phyloP scores from a whole-genome alignment of 2,797 vertebrate species.

The Psittacula echo region DNA sequence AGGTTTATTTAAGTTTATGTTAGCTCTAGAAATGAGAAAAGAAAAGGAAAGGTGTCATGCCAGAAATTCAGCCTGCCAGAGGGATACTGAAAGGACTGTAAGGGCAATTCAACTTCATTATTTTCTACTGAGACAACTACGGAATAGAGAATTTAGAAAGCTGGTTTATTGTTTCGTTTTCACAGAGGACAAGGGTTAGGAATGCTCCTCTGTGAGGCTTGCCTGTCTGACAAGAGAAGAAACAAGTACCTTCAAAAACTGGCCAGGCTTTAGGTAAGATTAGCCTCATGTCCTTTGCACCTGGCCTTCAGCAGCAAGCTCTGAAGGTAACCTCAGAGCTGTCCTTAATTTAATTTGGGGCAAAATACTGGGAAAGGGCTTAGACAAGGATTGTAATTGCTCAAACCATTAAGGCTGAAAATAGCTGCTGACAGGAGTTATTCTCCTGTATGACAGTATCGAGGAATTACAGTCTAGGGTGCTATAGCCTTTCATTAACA shows the following conservation, averaged over 20 bases:
- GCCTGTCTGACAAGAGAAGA: background rate
- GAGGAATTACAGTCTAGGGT: slow-evolving; percentile 59
- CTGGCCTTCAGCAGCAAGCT: background rate
- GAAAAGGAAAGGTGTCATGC: background rate
- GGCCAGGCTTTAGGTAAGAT: fast-evolving
- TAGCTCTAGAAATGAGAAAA: background rate
- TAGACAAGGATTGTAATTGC: slow-evolving; percentile 11
- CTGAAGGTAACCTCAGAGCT: background rate
- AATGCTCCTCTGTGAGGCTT: background rate
- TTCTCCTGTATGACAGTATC: slow-evolving; percentile 37
- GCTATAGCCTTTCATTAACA: slow-evolving; percentile 69
- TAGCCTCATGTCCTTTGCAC: background rate
- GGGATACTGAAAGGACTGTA: background rate
- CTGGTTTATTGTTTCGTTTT: background rate
- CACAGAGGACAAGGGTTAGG: background rate
- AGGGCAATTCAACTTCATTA: background rate
- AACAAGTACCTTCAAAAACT: background rate
- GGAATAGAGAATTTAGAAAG: background rate
- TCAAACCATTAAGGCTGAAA: slow-evolving; percentile 19
- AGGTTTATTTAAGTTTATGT: slow-evolving; percentile 24
- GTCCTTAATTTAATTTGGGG: slow-evolving; percentile 29
- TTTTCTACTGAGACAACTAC: slow-evolving; percentile 3
- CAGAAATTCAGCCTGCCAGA: background rate
- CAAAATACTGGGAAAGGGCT: slow-evolving; percentile 9
- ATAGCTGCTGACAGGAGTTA: slow-evolving; percentile 46